These are phyloP conservation scores for Dermochelys coriacea DNA, from an alignment of 2,797 vertebrate genomes.

Conservation along the genomic window DNA sequence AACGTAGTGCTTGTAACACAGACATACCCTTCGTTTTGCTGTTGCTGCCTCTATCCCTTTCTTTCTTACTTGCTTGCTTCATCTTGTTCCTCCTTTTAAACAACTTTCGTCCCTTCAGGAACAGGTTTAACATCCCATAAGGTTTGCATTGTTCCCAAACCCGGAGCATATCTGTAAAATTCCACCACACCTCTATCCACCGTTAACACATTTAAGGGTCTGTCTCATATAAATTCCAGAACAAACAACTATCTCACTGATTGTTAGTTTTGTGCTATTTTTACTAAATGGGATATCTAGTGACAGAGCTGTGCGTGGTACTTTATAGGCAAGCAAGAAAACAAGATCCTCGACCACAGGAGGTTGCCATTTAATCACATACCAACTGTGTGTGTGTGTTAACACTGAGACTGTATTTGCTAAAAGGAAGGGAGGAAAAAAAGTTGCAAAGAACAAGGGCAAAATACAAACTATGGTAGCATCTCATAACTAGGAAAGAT, in stretches of 20 bases:
- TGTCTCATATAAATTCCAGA: neutral
- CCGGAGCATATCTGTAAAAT: neutral
- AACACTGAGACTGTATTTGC: fast-evolving
- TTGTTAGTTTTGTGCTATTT: neutral
- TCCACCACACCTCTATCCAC: too few relatives aligned
- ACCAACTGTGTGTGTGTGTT: fast-evolving
- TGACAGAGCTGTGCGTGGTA: neutral
- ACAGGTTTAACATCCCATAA: neutral
- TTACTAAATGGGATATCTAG: neutral
- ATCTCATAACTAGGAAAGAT: neutral
- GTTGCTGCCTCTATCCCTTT: too few relatives aligned
- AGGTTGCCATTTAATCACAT: neutral
- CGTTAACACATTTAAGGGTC: neutral
- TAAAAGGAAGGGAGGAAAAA: neutral
- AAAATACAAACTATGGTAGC: neutral
- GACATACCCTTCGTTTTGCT: too few relatives aligned
- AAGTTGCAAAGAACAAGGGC: neutral
- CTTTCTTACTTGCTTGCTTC: neutral
- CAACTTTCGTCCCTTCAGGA: neutral
- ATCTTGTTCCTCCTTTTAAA: neutral
- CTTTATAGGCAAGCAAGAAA: neutral
- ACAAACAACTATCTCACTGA: too few relatives aligned
- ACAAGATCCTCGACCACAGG: neutral
- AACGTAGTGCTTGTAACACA: too few relatives aligned
- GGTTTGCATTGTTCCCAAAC: neutral